Conservation (phyloP, 2,113 vertebrate genomes). For the Oncorhynchus kisutch region DNA sequence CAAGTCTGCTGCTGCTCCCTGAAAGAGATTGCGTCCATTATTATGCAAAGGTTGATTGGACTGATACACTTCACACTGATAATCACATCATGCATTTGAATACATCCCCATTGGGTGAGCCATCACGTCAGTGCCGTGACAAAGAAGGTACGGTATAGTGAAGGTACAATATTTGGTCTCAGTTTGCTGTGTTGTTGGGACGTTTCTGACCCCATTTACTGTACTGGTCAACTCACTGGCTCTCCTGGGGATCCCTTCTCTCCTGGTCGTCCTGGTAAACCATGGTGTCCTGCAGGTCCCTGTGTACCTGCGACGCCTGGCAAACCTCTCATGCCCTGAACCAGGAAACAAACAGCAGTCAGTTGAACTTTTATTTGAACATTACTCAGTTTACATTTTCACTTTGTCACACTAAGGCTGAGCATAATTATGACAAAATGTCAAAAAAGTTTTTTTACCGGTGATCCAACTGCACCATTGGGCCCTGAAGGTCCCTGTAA, state of each 20-base stretch:
- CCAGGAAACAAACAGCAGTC: not conserved
- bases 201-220: not conserved
- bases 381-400: not conserved
- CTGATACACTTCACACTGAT: not conserved
- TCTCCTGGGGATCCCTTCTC: constrained; percentile 90
- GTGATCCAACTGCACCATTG: constrained; percentile 80
- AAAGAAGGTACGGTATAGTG: not conserved
- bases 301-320: constrained; percentile 84
- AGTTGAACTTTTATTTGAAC: not conserved
- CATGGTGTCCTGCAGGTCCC: constrained; percentile 89
- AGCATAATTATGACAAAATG: not conserved
- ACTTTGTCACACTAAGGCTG: no score
- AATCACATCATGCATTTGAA: not conserved
- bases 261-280: constrained; percentile 87
- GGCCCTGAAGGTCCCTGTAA: constrained; percentile 82
- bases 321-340: constrained; percentile 83
- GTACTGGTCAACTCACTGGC: constrained; percentile 76
- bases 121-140: not conserved
- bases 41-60: not conserved
- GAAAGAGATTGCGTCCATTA: constrained; percentile 36
- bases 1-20: constrained; percentile 81
- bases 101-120: not conserved
- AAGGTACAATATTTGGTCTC: not conserved
- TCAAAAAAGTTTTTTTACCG: constrained; percentile 68
- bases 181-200: not conserved